Percentiles rank a stretch among this genome's conserved stretches.
Evolutionary conservation across 2,797 vertebrate genomes (phyloP).

Genomic region (Myotis findleyi): DNA sequence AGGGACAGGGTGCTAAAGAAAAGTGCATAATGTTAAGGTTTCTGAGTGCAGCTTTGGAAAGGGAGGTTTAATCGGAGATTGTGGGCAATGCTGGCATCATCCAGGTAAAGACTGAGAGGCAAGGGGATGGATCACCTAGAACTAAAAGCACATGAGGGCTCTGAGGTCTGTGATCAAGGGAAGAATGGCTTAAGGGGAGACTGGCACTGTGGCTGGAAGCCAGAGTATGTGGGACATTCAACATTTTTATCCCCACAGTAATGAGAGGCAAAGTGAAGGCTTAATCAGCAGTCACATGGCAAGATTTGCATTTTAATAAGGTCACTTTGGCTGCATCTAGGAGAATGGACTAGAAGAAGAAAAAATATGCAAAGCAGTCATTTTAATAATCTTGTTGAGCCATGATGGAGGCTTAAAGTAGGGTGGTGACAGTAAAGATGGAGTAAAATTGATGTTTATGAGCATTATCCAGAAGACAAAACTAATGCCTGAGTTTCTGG

Average conservation of each 20-base stretch:
- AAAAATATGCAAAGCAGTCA: constrained; percentile 1
- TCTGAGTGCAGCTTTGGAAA: background rate
- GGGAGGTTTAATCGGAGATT: background rate
- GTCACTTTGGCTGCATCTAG: background rate
- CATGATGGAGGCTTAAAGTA: background rate
- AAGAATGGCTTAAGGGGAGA: background rate
- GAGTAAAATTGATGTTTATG: background rate
- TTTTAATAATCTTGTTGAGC: constrained; percentile 12
- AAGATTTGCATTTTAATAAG: constrained; percentile 17
- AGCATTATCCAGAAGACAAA: constrained; percentile 1
- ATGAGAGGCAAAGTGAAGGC: background rate
- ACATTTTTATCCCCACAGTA: background rate
- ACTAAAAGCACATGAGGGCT: background rate
- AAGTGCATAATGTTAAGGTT: background rate
- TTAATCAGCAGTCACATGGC: background rate
- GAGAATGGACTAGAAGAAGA: constrained; percentile 2
- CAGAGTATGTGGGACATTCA: background rate
- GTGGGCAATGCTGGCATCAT: background rate
- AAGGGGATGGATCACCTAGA: background rate
- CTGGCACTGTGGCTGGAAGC: background rate
- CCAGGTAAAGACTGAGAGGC: background rate
- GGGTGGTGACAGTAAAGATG: background rate
- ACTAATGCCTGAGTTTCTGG: background rate
- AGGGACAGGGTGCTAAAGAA: background rate
- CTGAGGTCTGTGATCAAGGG: background rate